phyloP scores from a whole-genome alignment of 2,888 invertebrate genomes.

The Pristionchus entomophagus region DNA sequence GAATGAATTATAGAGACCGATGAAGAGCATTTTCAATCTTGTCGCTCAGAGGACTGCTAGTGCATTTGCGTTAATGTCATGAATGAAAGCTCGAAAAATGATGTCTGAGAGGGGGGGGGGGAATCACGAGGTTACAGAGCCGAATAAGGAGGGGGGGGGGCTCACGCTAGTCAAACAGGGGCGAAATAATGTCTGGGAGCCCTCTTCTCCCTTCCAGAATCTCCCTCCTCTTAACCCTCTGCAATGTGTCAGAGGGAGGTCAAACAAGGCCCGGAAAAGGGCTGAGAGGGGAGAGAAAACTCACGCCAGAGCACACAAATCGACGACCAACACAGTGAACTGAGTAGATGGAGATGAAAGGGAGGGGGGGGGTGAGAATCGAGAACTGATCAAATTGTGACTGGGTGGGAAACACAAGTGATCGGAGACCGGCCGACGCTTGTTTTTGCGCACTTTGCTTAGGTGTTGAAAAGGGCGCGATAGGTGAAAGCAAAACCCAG shows the following conservation, averaged over 20 bases:
- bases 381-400: not conserved
- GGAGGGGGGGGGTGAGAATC: not conserved
- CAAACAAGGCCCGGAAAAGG: constrained; percentile 8
- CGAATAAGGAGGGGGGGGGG: not conserved
- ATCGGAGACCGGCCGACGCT: not conserved
- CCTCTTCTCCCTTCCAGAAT: not conserved
- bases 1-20: not conserved
- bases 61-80: too few relatives aligned
- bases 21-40: too few relatives aligned
- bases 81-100: not conserved
- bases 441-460: not conserved
- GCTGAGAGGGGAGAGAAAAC: not conserved
- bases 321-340: too few relatives aligned
- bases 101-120: not conserved
- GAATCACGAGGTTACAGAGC: not conserved
- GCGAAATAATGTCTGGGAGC: not conserved
- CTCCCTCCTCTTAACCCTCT: not conserved
- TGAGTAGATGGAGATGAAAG: not conserved
- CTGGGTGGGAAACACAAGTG: not conserved
- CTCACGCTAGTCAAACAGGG: not conserved
- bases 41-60: too few relatives aligned
- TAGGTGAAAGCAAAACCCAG: not conserved
- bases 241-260: not conserved
- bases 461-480: not conserved
- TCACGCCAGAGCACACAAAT: not conserved